These are phyloP conservation scores for Agapetus fuscipes DNA, from an alignment of 2,888 invertebrate species.

Conservation along the genomic window DNA sequence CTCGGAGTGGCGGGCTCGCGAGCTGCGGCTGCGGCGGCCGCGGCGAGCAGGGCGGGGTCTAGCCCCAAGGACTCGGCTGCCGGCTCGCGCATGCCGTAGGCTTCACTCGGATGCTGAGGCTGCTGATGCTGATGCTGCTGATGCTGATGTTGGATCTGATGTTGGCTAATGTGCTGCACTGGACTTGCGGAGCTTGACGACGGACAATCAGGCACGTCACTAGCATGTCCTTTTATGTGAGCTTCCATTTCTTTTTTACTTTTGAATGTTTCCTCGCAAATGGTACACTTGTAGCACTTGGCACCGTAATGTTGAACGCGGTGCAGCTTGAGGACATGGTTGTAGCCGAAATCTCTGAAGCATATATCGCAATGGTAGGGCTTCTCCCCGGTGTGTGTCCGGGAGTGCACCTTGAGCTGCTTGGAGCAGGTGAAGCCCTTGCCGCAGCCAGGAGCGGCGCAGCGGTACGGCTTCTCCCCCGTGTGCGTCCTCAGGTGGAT, in stretches of 20 bases:
- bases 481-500: constrained; percentile 88
- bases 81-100: constrained; percentile 26
- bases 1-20: constrained; percentile 30
- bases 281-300: constrained; percentile 86
- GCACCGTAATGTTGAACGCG: constrained; percentile 86
- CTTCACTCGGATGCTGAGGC: constrained; percentile 16
- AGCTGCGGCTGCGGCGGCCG: constrained; percentile 40
- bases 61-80: constrained; percentile 46
- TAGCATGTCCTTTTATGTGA: constrained; percentile 72
- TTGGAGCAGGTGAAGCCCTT: constrained; percentile 90
- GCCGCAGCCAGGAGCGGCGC: constrained; percentile 70
- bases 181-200: constrained; percentile 32
- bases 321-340: constrained; percentile 82
- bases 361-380: constrained; percentile 89
- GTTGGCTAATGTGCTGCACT: constrained; percentile 29
- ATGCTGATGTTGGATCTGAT: too few relatives aligned
- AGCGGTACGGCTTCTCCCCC: constrained; percentile 76
- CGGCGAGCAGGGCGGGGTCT: constrained; percentile 43
- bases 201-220: constrained; percentile 39
- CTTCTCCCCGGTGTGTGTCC: constrained; percentile 85
- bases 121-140: too few relatives aligned
- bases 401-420: constrained; percentile 82
- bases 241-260: constrained; percentile 87
- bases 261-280: constrained; percentile 84
- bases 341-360: constrained; percentile 83